phyloP scores from a whole-genome alignment of 2,797 vertebrate species.

The Sebastes miniatus region DNA sequence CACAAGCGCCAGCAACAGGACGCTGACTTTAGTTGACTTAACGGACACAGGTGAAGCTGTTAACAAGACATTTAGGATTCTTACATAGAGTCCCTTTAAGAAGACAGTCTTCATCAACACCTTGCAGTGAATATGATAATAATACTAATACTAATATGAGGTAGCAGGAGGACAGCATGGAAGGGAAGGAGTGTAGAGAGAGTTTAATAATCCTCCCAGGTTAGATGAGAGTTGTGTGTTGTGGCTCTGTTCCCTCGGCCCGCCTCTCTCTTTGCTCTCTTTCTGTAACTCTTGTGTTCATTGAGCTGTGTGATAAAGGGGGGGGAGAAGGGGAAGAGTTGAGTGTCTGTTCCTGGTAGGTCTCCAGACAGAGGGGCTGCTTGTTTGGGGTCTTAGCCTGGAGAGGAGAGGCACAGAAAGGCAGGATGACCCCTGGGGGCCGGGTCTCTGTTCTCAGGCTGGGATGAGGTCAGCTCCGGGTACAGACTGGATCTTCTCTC shows the following conservation, averaged over 20 bases:
- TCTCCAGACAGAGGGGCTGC: conserved; percentile 53
- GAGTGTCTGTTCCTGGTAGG: conserved; percentile 47
- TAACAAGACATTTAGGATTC: too few relatives aligned
- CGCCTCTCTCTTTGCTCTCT: conserved; percentile 8
- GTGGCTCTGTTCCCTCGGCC: neutral
- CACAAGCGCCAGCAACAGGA: too few relatives aligned
- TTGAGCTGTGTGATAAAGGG: conserved; percentile 36
- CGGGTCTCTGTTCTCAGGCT: conserved; percentile 43
- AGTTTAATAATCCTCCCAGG: neutral
- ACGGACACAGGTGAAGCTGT: too few relatives aligned
- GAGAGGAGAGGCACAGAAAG: conserved; percentile 47
- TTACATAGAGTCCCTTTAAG: neutral
- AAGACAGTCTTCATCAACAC: neutral
- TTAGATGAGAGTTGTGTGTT: neutral
- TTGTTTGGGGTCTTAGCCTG: conserved; percentile 54
- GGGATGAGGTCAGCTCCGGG: conserved; percentile 55
- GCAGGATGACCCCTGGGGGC: conserved; percentile 32
- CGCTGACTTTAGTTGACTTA: too few relatives aligned
- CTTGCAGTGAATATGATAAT: neutral
- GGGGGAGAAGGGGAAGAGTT: conserved; percentile 29
- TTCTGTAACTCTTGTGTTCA: conserved; percentile 46
- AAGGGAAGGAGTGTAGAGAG: neutral
- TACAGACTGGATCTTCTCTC: conserved; percentile 2
- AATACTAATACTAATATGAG: neutral
- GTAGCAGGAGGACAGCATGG: neutral